Evolutionary conservation across 2,888 invertebrate genomes (phyloP).

Genomic region (Agonum fuliginosum): DNA sequence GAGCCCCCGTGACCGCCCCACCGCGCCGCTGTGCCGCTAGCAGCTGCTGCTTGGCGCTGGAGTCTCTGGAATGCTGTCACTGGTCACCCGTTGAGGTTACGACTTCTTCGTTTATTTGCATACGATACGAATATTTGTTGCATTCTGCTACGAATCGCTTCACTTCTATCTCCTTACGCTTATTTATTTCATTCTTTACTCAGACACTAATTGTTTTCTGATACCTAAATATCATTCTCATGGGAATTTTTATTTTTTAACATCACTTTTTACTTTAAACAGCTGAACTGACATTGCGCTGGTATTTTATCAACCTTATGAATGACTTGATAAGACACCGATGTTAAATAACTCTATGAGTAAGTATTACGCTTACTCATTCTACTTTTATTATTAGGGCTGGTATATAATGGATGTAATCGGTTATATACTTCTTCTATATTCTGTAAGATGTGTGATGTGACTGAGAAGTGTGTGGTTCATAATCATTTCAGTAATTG

Average conservation of each 20-base stretch:
- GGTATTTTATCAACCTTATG: no score
- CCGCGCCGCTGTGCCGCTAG: background rate
- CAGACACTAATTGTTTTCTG: background rate
- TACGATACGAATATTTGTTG: slow-evolving; percentile 60
- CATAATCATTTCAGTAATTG: no score
- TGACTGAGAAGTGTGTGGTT: no score
- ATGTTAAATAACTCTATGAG: no score
- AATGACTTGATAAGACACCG: no score
- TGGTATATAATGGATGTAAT: no score
- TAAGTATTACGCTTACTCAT: no score
- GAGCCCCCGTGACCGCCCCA: slow-evolving; percentile 40
- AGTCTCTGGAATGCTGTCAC: slow-evolving; percentile 70
- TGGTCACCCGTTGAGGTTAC: slow-evolving; percentile 68
- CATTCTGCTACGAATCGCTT: slow-evolving; percentile 17
- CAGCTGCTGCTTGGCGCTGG: slow-evolving; percentile 59
- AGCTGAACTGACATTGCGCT: no score
- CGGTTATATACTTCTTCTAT: no score
- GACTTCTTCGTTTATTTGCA: slow-evolving; percentile 64
- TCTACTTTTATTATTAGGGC: no score
- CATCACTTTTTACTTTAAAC: background rate
- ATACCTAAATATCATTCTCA: background rate
- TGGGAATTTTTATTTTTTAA: background rate
- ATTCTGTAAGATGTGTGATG: no score
- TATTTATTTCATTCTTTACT: background rate
- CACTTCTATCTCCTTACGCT: background rate